Conservation (phyloP, 2,113 vertebrate species). For the Thunnus thynnus region DNA sequence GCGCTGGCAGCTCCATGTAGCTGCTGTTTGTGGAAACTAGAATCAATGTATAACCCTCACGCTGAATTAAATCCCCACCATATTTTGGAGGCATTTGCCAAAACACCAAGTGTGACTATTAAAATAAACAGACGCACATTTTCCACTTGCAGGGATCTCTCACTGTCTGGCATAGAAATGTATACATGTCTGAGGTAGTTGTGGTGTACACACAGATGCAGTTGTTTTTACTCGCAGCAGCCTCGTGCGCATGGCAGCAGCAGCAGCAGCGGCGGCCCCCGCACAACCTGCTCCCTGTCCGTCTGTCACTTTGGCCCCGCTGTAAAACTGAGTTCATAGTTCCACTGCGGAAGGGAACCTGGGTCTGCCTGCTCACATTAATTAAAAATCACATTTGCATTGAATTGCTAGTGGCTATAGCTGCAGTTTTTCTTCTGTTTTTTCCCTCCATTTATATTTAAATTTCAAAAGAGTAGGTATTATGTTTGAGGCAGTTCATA, state of each 20-base stretch:
- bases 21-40: constrained; percentile 64
- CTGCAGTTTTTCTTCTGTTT: background rate
- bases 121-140: constrained; percentile 79
- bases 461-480: background rate
- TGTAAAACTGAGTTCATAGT: constrained; percentile 37
- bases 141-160: constrained; percentile 76
- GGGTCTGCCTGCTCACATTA: background rate
- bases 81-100: constrained; percentile 62
- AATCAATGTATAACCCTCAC: constrained; percentile 41
- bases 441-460: background rate
- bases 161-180: constrained; percentile 63
- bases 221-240: constrained; percentile 65
- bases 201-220: constrained; percentile 71
- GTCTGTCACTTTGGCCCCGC: constrained; percentile 12
- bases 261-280: too few relatives aligned
- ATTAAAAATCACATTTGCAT: constrained; percentile 29
- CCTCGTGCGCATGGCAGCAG: too few relatives aligned
- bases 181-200: constrained; percentile 66
- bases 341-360: constrained; percentile 3
- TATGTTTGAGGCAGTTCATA: background rate
- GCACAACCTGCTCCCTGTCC: constrained; percentile 44
- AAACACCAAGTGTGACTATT: constrained; percentile 68
- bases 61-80: constrained; percentile 48
- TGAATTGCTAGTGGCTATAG: background rate
- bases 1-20: constrained; percentile 18